phyloP scores from a whole-genome alignment of 2,113 vertebrate species.

The Trichechus manatus region DNA sequence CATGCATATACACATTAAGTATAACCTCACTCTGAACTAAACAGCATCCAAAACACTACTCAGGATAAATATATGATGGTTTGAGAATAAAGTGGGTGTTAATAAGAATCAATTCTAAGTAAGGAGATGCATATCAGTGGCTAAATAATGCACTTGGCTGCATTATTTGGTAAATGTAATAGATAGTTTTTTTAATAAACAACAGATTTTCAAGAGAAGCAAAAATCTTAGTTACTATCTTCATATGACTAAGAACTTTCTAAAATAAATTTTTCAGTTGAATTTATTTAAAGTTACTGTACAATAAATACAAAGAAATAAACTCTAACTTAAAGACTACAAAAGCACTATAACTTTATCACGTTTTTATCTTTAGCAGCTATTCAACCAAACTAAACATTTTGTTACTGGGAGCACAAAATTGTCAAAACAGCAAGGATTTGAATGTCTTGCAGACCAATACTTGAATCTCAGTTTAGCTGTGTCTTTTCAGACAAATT shows the following conservation, averaged over 20 bases:
- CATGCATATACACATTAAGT: slow-evolving; percentile 5
- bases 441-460: neutral
- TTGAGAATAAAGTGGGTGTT: slow-evolving; percentile 35
- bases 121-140: slow-evolving; percentile 11
- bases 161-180: neutral
- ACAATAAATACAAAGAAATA: slow-evolving; percentile 49
- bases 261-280: neutral
- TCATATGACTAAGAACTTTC: neutral
- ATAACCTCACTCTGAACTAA: slow-evolving; percentile 53
- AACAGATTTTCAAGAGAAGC: slow-evolving; percentile 45
- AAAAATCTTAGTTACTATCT: slow-evolving; percentile 16
- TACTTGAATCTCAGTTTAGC: neutral
- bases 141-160: neutral
- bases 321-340: neutral
- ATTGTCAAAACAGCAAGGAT: neutral
- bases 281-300: neutral
- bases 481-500: neutral
- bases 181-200: neutral
- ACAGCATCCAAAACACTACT: slow-evolving; percentile 22
- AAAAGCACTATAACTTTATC: neutral
- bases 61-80: neutral
- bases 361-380: slow-evolving; percentile 36
- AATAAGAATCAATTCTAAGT: slow-evolving; percentile 12
- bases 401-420: neutral
- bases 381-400: neutral